These are phyloP conservation scores for Atta cephalotes DNA, from an alignment of 1,140 invertebrate genomes.

Conservation along the genomic window DNA sequence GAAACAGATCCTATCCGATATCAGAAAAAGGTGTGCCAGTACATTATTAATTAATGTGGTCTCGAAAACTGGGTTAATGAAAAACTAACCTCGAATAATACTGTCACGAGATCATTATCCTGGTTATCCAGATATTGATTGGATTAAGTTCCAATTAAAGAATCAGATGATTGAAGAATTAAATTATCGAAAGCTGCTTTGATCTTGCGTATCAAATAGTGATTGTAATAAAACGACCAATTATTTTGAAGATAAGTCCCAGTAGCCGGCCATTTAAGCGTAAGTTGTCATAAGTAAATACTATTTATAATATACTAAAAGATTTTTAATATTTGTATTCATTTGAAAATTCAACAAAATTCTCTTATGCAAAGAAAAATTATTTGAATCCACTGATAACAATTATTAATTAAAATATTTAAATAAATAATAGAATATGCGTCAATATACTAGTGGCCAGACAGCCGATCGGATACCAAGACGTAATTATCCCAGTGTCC, in stretches of 20 bases:
- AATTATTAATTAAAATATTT: too few species aligned
- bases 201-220: neutral
- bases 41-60: neutral
- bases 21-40: neutral
- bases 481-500: too few species aligned
- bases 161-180: neutral
- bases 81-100: conserved; percentile 2
- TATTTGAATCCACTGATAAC: too few species aligned
- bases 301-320: too few species aligned
- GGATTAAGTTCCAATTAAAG: conserved; percentile 4
- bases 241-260: neutral
- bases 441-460: too few species aligned
- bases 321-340: too few species aligned
- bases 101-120: neutral
- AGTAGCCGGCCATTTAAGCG: too few species aligned
- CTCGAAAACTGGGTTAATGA: conserved; percentile 16
- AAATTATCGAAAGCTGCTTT: conserved; percentile 3
- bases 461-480: too few species aligned
- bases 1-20: neutral
- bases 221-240: neutral
- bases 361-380: too few species aligned
- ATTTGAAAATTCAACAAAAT: too few species aligned
- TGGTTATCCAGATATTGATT: neutral
- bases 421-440: too few species aligned
- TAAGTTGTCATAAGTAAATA: too few species aligned